A percentile compares a stretch with the other conserved stretches of the same genome.
Evolutionary conservation across 2,888 invertebrate species (phyloP).

Genomic region (Hesperia comma): DNA sequence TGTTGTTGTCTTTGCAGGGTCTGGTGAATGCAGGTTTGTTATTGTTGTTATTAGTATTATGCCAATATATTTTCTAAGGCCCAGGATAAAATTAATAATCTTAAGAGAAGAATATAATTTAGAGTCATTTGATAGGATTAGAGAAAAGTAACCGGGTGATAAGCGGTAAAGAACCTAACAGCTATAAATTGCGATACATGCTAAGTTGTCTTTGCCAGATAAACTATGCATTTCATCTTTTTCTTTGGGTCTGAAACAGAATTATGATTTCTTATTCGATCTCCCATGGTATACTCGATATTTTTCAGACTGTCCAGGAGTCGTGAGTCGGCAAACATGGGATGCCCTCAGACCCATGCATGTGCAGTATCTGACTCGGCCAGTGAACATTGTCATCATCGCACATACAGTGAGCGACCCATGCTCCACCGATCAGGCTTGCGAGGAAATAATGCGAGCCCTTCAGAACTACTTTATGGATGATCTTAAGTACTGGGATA

Average conservation of each 20-base stretch:
- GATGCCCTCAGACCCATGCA: slow-evolving; percentile 71
- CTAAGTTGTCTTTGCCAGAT: no score
- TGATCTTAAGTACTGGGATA: slow-evolving; percentile 76
- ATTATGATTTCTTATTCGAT: background rate
- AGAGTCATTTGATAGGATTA: no score
- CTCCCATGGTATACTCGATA: background rate
- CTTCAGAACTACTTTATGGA: slow-evolving; percentile 83
- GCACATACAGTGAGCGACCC: slow-evolving; percentile 82
- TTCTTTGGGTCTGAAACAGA: no score
- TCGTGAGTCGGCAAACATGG: slow-evolving; percentile 83
- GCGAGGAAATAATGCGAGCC: slow-evolving; percentile 61
- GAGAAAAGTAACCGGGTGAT: no score
- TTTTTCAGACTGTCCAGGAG: slow-evolving; percentile 39
- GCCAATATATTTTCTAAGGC: no score
- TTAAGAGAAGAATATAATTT: no score
- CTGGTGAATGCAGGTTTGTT: background rate
- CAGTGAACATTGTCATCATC: slow-evolving; percentile 79
- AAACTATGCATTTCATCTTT: no score
- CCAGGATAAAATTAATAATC: no score
- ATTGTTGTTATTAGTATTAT: background rate
- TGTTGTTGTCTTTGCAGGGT: background rate
- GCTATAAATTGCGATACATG: no score
- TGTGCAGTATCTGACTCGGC: slow-evolving; percentile 77
- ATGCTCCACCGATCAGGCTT: slow-evolving; percentile 69
- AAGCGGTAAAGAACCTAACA: no score